Base-by-base conservation (phyloP, 2,113 vertebrate genomes). In the Aramus guarauna region DNA sequence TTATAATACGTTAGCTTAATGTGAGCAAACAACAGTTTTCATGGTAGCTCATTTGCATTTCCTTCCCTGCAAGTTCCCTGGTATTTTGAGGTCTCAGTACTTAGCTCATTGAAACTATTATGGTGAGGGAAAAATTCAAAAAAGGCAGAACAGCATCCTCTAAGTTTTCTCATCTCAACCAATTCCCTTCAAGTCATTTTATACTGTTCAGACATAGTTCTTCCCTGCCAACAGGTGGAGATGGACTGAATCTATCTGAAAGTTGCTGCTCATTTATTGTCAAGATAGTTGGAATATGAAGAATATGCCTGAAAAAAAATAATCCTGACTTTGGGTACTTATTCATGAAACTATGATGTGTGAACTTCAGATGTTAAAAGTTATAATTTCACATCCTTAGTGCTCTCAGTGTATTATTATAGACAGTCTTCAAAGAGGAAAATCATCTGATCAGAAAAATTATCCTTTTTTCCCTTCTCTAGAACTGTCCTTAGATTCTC, bases 1-100 rank as follows among this genome's bases (percentile, higher is more conserved):
- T 96, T 95, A 95, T 84, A 94, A 45, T 47, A 29, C 8, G 9
- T 93, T 96, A 71, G 78, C 69, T 96, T 97, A 97, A 92, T 88
- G 77, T 69, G 43, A 92, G 15, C 90, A 94, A 95, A 96, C 86
- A 92, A 58, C 43, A 71, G 36, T 60, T 96, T 96, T 96, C 58
- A 9, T 58, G 55, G 43, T 27, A 37, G 53, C 47, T 94, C 32
- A 83, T 96, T 93, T 95, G 43, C 50, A 58, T 96, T 95, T 93
- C 20, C 37, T 81, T 76, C 76, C 48, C 60, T 34, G 37, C 52
- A 88, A 29, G 14, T 92, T 69, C 74, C 11, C 66, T 71, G 80
- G 34, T 95, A 89, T 55, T 92, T 92, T 85, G 74, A 81, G 22
- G 18, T 83, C 76, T 73, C n/a, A 59, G 45, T 86, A 55, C 8